These are phyloP conservation scores for Meloidogyne floridensis DNA, from an alignment of 1,140 invertebrate species.

Conservation along the genomic window DNA sequence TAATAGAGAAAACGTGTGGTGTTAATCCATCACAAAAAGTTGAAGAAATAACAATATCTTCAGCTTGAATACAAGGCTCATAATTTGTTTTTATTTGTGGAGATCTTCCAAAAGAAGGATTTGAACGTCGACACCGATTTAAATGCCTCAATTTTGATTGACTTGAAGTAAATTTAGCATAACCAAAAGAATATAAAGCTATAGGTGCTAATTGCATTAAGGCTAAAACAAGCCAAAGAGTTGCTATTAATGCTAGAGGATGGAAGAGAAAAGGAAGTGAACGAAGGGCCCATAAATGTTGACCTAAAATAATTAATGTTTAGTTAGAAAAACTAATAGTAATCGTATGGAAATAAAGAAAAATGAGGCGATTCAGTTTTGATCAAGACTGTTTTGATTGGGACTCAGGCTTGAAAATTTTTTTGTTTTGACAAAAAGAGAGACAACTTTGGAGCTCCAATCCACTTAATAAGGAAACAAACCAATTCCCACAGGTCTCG, in stretches of 20 bases:
- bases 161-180: slow-evolving; percentile 36
- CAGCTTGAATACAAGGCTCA: slow-evolving; percentile 5
- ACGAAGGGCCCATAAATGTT: slow-evolving; percentile 39
- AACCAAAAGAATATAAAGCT: slow-evolving; percentile 60
- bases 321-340: not conserved
- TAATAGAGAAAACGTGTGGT: slow-evolving; percentile 57
- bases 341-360: not conserved
- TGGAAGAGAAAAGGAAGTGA: slow-evolving; percentile 41
- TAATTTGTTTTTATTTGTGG: not conserved
- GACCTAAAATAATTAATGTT: slow-evolving; percentile 39
- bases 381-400: too few species aligned
- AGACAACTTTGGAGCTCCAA: not conserved
- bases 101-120: not conserved
- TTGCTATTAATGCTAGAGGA: slow-evolving; percentile 45
- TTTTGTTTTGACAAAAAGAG: not conserved
- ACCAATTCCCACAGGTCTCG: slow-evolving; percentile 62
- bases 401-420: not conserved
- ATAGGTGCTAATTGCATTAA: slow-evolving; percentile 59
- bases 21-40: slow-evolving; percentile 62
- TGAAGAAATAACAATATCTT: slow-evolving; percentile 15
- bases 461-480: slow-evolving; percentile 16
- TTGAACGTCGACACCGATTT: slow-evolving; percentile 21
- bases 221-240: slow-evolving; percentile 47
- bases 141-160: slow-evolving; percentile 30
- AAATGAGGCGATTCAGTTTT: too few species aligned